Evolutionary conservation across 1,140 invertebrate species (phyloP).

Genomic region (Lepidostoma basale): DNA sequence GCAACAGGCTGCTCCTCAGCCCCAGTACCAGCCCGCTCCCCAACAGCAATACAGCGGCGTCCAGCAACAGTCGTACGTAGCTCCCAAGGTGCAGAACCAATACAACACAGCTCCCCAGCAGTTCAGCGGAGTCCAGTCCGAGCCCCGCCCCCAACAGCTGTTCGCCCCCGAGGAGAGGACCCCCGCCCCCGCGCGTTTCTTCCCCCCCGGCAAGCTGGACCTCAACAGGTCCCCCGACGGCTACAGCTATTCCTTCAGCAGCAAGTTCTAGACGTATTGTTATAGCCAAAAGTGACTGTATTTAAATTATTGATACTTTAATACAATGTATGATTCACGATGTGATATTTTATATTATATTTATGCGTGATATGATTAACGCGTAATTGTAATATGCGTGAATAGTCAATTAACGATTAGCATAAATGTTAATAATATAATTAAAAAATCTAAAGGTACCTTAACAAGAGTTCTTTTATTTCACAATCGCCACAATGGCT

Average conservation of each 20-base stretch:
- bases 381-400: constrained; percentile 35
- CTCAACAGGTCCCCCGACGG: constrained; percentile 84
- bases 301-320: constrained; percentile 43
- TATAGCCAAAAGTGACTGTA: constrained; percentile 42
- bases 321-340: constrained; percentile 25
- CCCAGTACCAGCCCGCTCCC: constrained; percentile 49
- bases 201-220: constrained; percentile 80
- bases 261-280: constrained; percentile 38
- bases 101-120: constrained; percentile 52
- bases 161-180: constrained; percentile 68
- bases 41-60: constrained; percentile 52
- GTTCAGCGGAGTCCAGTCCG: constrained; percentile 54
- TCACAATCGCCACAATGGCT: too few species aligned
- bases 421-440: constrained; percentile 17
- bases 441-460: constrained; percentile 13
- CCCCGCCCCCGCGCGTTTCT: constrained; percentile 72
- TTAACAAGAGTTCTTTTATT: not conserved
- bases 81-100: constrained; percentile 53
- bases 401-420: constrained; percentile 27
- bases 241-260: constrained; percentile 81
- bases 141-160: constrained; percentile 49
- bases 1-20: constrained; percentile 47
- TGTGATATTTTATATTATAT: constrained; percentile 40
- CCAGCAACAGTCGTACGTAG: constrained; percentile 52
- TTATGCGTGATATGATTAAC: constrained; percentile 29